Evolutionary conservation across 2,888 invertebrate species (phyloP).

Genomic region (Smittia sp.): DNA sequence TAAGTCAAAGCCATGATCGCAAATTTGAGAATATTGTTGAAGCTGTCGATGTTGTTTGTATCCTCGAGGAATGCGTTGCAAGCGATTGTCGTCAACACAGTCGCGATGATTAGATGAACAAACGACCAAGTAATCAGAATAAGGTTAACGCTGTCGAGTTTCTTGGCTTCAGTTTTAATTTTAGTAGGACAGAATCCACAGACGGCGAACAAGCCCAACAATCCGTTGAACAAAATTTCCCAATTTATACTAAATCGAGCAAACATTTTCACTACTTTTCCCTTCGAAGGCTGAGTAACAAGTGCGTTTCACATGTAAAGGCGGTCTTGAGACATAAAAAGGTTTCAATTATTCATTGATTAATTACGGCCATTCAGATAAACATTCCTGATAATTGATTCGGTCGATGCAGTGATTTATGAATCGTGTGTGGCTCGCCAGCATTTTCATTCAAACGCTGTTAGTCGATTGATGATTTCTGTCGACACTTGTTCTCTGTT

Average conservation of each 20-base stretch:
- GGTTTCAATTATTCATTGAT: too few species aligned
- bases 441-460: too few species aligned
- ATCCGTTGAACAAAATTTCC: not conserved
- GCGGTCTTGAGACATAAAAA: too few species aligned
- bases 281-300: too few species aligned
- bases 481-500: too few species aligned
- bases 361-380: too few species aligned
- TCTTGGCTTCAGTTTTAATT: not conserved
- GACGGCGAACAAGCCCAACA: not conserved
- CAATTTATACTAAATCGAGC: not conserved
- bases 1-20: constrained; percentile 41
- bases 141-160: not conserved
- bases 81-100: constrained; percentile 25
- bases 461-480: too few species aligned
- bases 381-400: too few species aligned
- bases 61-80: too few species aligned
- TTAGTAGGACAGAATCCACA: constrained; percentile 42
- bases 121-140: constrained; percentile 40
- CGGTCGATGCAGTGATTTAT: too few species aligned
- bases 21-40: constrained; percentile 43
- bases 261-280: not conserved
- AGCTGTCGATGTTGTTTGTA: not conserved
- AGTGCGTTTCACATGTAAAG: too few species aligned
- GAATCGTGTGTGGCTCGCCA: too few species aligned
- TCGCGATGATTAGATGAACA: constrained; percentile 13